Base-by-base conservation (phyloP, 2,888 invertebrate species). In the Caenorhabditis doughertyi region DNA sequence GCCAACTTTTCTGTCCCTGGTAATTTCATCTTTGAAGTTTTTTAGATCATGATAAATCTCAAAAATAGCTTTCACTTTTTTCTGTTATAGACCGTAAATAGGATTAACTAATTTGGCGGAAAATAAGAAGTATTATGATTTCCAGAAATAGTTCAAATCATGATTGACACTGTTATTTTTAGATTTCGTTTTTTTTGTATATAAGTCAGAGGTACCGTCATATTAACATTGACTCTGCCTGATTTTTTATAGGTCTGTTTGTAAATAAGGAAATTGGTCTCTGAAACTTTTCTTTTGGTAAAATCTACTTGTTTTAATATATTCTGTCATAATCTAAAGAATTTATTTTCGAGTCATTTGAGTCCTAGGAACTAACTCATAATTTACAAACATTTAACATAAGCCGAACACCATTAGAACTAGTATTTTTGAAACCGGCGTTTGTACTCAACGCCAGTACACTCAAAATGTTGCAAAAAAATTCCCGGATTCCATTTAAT, bases 151-250 rank as follows among this genome's bases (percentile, higher is more conserved):
- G 70, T 44, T 27, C 8, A 3, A 29, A 16, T 32, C 13, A 25
- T 21, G 32, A 55, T 68, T 55, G 68, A 68, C 55, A 68, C 44
- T 68, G 35, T 53, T 68, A 68, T 68, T 55, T 68, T 68, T 68
- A 55, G 55, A 68, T n/a, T n/a, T n/a, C 7, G 8, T 9, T 25
- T 23, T 25, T 27, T 35, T n/a, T 9, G 21, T 68, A 55, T 42
- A 68, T 29, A 68, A 42, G 3, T 27, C 27, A 44, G 21, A 13
- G 1, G 25, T 5, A 13, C 35, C 21, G 32, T 65, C 0, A n/a
- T 18, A 51, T 32, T 51, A 32, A 29, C 51, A n/a, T 35, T 13
- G 3, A 55, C 55, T 55, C 29, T 7, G 8, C 18, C 27, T 32
- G 13, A 7, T n/a, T 32, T 7, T 55, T 32, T 4, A 21, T 9